Evolutionary conservation across 1,140 invertebrate species (phyloP), one percentile per base, ranked within the genome.

Genomic region (Brachionus calyciflorus): DNA sequence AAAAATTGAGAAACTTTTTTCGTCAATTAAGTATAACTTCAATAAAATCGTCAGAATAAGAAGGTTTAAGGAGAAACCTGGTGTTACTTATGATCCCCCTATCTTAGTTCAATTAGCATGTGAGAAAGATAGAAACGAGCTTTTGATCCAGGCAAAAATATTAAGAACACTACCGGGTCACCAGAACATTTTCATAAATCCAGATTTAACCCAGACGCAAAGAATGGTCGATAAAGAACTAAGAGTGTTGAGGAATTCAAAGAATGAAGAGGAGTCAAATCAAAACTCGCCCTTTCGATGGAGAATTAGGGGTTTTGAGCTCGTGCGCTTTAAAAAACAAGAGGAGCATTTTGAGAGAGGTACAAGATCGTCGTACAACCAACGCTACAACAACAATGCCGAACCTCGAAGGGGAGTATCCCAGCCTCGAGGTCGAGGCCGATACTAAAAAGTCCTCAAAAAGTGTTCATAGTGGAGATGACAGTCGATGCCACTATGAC

Each of bases 241-340:
- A 26, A 19, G 51, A 53, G 51, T 24, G 17, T 53, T 53, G 24
- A 19, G 51, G 10, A 53, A 53, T 10, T 21, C 51, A 10, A 53
- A 53, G 24, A 53, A 53, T 26, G 51, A 53, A 53, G 51, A 53
- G 24, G 51, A 53, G 24, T 10, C 17, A 24, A 53, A 26, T 3
- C n/a, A 53, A 53, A 53, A 53, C 21, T 26, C 10, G 51, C 51
- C 51, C 51, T 53, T 53, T 53, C 51, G 51, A 4, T 53, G 51
- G 51, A 21, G 51, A 10, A 53, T 53, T 24, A 53, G 51, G 24
- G 51, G 51, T 53, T 53, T 21, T 21, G 21, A 19, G n/a, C 51
- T 53, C 24, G 24, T 10, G 24, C 51, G 51, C 21, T 53, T 53
- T 53, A 53, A 21, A 24, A 53, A 21, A 48, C 46, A 48, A 48